Evolutionary conservation across 2,888 invertebrate genomes (phyloP), one percentile per base, ranked within the genome.

Genomic region (Homarus gammarus): DNA sequence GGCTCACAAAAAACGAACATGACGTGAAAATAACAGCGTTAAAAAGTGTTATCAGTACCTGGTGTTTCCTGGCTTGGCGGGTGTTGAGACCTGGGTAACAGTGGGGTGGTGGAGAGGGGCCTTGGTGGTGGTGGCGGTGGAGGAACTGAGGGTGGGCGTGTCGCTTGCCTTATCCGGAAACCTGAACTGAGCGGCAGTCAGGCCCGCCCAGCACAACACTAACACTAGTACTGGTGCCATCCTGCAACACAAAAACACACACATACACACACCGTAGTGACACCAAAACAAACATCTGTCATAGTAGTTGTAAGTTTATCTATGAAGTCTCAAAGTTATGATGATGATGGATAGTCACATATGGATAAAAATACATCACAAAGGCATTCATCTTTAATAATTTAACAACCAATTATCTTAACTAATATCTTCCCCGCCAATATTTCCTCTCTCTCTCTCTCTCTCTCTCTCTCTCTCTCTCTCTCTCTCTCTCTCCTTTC

Each of bases 141-240:
- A 3, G 31, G 33, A 8, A 0, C 2, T 44, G 18, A 31, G 2
- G 18, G 78, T 22, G 6, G 78, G 56, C 0, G 61, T 40, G 38
- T n/a, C 12, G 27, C 36, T 38, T 1, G 10, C n/a, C 31, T 40
- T 61, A n/a, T 61, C 38, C 15, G 61, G 40, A 8, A 79, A 79
- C n/a, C 22, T n/a, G 36, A 79, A 27, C 40, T 79, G 79, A 56
- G 79, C 79, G 61, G 64, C 33, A 38, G 64, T 64, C 1, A 79
- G 79, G 38, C 61, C 27, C 15, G 64, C 61, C 5, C 61, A 79
- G 38, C n/a, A 64, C 79, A 64, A 10, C n/a, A 61, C n/a, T 5
- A 79, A 8, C 27, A 38, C 61, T 1, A 2, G 38, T 38, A 78
- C 10, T 36, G 36, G 36, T 33, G 79, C 79, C 79, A 79, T 79